Evolutionary conservation across 2,797 vertebrate genomes (phyloP), one percentile per base, ranked within the genome.

Genomic region (Chrosomus eos): DNA sequence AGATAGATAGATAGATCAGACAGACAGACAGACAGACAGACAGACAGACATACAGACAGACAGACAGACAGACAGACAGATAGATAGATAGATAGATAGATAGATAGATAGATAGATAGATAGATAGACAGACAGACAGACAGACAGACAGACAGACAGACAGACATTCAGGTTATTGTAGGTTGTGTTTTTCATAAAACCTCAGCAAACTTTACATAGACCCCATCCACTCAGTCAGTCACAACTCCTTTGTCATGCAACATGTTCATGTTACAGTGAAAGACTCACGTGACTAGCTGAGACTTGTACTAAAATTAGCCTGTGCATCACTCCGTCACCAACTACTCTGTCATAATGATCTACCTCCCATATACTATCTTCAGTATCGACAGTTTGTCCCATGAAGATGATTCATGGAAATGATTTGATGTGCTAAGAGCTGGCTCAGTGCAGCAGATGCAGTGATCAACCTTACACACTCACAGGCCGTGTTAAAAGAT

Each of bases 281-380:
- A 43, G 48, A 55, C 10, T 67, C 31, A 77, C 18, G 3, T 55
- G n/a, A 68, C 19, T 19, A 67, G n/a, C 33, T 23, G n/a, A 55
- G 82, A 38, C 45, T 60, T 14, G 58, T 26, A 6, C 43, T 83
- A 76, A 55, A 68, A 76, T 77, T 77, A 83, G 82, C 60, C 55
- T 5, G 5, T 45, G 84, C 45, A 43, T 75, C 70, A 45, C 45
- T 75, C 48, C 7, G 1, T 81, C 64, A 87, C 64, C 85, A 82
- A 87, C 88, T 91, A 45, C 89, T 91, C 84, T 85, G 84, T 87
- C 74, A 89, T 91, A 90, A 91, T 91, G 88, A 93, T 90, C 85
- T 77, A 23, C 45, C 23, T 58, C 91, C 73, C 62, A 87, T 71
- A 60, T 26, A 73, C 70, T 18, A 48, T 67, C 58, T 60, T 33